Evolutionary conservation across 2,113 vertebrate genomes (phyloP), one percentile per base, ranked within the genome.

Genomic region (Siphamia tubifer): DNA sequence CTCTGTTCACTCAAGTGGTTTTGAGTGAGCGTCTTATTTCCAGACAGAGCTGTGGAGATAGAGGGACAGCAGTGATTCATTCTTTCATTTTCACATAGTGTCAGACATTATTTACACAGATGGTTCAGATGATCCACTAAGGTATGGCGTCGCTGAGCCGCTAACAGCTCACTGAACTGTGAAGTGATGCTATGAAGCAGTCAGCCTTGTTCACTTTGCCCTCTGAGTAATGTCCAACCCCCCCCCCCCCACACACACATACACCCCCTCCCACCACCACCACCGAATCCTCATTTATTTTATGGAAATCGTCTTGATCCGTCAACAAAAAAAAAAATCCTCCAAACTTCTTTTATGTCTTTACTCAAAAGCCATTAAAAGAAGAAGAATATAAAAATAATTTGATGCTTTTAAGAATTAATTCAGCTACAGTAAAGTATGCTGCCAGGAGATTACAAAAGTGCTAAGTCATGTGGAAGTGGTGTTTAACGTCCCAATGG

Each of bases 71-170:
- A n/a, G 47, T 63, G 76, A 77, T 61, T 87, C 74, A 77, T 68
- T 69, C 54, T 75, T 77, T 71, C 17, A 68, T 79, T 77, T 81
- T 66, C 25, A 71, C 10, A 10, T 17, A 36, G 55, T 1, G 13
- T 56, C 49, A 64, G 54, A 52, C 68, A 42, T 82, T 67, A 78
- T 56, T 84, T 81, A 25, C 63, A 75, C 80, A 79, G 77, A 85
- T 57, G 70, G 55, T 81, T 69, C 39, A 51, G 68, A 51, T 25
- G 66, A 67, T 43, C 25, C 45, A 57, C 47, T 74, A 81, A 76
- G 68, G 60, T 67, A 54, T 64, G 60, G 56, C 56, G 9, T 54
- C 2, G 44, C 73, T 25, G 73, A 75, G 52, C 65, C 2, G 13
- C 66, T 70, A 51, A 39, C 64, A 48, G 68, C 77, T 69, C 74